Conservation (phyloP, 2,888 invertebrate species). For the Criorhina ranunculi region DNA sequence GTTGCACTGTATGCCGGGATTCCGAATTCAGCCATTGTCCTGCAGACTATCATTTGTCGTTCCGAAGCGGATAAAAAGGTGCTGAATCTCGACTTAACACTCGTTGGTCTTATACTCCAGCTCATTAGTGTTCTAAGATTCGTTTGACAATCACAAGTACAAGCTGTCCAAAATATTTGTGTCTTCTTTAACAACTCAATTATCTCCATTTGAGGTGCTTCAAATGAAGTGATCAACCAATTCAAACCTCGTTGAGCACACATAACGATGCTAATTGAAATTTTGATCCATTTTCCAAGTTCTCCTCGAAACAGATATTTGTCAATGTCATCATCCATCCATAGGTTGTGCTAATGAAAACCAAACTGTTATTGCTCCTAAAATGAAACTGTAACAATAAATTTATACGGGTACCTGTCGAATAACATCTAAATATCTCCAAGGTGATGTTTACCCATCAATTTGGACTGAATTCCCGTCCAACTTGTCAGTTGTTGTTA, state of each 20-base stretch:
- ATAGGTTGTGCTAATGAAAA: constrained; percentile 37
- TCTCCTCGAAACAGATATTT: constrained; percentile 32
- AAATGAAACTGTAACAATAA: constrained; percentile 54
- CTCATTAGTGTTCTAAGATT: too few relatives aligned
- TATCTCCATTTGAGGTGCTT: constrained; percentile 55
- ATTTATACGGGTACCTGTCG: neutral
- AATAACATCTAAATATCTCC: constrained; percentile 13
- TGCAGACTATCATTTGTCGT: too few relatives aligned
- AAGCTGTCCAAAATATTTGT: neutral
- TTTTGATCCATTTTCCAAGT: constrained; percentile 32
- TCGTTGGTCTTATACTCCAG: too few relatives aligned
- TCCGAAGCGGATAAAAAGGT: too few relatives aligned
- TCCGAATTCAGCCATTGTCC: too few relatives aligned
- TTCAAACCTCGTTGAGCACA: neutral
- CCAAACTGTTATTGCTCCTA: constrained; percentile 44
- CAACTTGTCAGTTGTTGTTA: neutral
- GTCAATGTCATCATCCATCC: neutral
- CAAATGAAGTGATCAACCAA: constrained; percentile 20
- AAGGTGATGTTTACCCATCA: constrained; percentile 30
- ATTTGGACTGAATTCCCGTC: constrained; percentile 20
- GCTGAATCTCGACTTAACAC: too few relatives aligned
- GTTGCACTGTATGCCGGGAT: too few relatives aligned
- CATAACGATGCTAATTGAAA: constrained; percentile 53
- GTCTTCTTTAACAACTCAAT: constrained; percentile 59
- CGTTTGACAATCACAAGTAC: too few relatives aligned